phyloP scores from a whole-genome alignment of 1,140 invertebrate species.

The Asbolus verrucosus region DNA sequence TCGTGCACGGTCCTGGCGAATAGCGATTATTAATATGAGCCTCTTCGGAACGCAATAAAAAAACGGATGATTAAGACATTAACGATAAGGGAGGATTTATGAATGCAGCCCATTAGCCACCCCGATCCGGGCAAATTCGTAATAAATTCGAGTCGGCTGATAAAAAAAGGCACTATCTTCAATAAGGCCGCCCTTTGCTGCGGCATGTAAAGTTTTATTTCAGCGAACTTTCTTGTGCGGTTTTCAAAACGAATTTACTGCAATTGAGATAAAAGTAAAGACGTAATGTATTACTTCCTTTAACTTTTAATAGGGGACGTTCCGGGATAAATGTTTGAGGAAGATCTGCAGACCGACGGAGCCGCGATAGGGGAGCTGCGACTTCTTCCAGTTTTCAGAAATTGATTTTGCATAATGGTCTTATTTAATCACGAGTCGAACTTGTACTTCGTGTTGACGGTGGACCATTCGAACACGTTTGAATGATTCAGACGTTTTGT shows the following conservation, averaged over 20 bases:
- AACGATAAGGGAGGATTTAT: slow-evolving; percentile 27
- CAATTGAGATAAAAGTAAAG: slow-evolving; percentile 34
- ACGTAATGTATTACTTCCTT: slow-evolving; percentile 34
- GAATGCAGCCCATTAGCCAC: slow-evolving; percentile 6
- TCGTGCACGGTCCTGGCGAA: too few relatives aligned
- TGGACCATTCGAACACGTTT: slow-evolving; percentile 1
- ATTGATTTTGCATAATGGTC: slow-evolving; percentile 34
- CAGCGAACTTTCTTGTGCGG: slow-evolving; percentile 14
- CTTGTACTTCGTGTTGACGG: slow-evolving; percentile 3
- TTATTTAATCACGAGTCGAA: slow-evolving; percentile 14
- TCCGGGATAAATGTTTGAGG: slow-evolving; percentile 9
- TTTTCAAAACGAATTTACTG: slow-evolving; percentile 38
- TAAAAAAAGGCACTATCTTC: slow-evolving; percentile 20
- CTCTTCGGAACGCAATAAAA: not conserved
- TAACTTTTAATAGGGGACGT: slow-evolving; percentile 31
- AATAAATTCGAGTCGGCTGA: slow-evolving; percentile 16
- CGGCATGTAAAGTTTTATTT: slow-evolving; percentile 27
- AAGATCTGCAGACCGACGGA: too few relatives aligned
- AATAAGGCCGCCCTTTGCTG: not conserved
- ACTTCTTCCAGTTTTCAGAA: not conserved
- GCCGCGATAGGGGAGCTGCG: too few relatives aligned
- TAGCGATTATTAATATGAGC: too few relatives aligned
- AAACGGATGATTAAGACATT: slow-evolving; percentile 8
- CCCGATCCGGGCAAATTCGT: slow-evolving; percentile 24
- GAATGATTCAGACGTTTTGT: too few relatives aligned